A percentile compares a stretch with the other conserved stretches of the same genome.
phyloP scores from a whole-genome alignment of 2,888 invertebrate species.

The Leptopilina drosophilae region DNA sequence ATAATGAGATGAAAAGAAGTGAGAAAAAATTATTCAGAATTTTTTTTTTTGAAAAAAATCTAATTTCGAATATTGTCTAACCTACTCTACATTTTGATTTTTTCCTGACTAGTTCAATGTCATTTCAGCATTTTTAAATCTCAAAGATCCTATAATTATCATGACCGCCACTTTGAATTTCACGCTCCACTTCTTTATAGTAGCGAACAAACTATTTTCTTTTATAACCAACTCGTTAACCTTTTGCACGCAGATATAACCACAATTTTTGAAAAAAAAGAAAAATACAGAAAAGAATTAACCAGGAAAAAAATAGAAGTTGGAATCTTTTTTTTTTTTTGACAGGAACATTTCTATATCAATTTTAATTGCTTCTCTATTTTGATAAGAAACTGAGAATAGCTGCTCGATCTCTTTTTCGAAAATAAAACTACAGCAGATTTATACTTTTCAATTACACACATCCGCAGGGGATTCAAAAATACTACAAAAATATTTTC shows the following conservation, averaged over 20 bases:
- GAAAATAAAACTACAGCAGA: too few relatives aligned
- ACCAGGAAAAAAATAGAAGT: too few relatives aligned
- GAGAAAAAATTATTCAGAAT: neutral
- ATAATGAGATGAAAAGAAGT: neutral
- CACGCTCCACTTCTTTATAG: conserved; percentile 26
- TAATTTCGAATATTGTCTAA: conserved; percentile 30
- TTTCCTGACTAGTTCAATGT: conserved; percentile 25
- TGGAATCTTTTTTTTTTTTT: neutral
- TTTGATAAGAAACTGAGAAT: neutral
- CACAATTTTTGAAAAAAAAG: neutral
- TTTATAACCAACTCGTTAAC: conserved; percentile 10
- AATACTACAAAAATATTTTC: too few relatives aligned
- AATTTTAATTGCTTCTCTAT: conserved; percentile 7
- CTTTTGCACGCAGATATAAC: conserved; percentile 10
- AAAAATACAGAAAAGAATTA: neutral
- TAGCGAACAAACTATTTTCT: conserved; percentile 32
- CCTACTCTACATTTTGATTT: conserved; percentile 13
- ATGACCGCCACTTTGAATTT: conserved; percentile 27
- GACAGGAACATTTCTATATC: neutral
- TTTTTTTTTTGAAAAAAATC: neutral
- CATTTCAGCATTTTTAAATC: conserved; percentile 28
- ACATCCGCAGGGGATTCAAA: too few relatives aligned
- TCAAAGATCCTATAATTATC: conserved; percentile 39
- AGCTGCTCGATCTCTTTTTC: too few relatives aligned
- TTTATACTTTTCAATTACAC: too few relatives aligned